Evolutionary conservation across 2,113 vertebrate genomes (phyloP), one percentile per base, ranked within the genome.

Genomic region (Fregata magnificens): DNA sequence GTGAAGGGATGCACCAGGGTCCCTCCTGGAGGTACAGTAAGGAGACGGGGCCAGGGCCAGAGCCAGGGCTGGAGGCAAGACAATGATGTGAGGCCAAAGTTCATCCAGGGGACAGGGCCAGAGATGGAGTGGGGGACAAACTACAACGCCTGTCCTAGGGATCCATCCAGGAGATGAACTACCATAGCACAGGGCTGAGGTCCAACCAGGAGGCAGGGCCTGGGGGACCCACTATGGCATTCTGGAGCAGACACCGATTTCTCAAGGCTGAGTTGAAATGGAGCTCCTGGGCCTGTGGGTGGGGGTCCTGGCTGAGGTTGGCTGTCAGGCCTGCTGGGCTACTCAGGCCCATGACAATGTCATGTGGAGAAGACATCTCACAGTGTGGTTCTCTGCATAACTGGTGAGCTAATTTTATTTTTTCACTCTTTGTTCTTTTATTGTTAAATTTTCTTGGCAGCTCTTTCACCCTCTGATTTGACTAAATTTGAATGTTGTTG

Each of bases 401-500:
- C 49, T 65, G 28, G 31, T 44, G 31, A 79, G 66, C 5, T 90
- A 81, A 55, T 81, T 73, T 67, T 52, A 26, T 66, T 78, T 69
- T 67, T 58, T 69, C 10, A 2, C 61, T 69, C 49, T 78, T 61
- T 73, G 14, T 74, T 93, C 26, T 83, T 88, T 86, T 36, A 24
- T 73, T 44, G 34, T 80, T 34, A 12, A 61, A 47, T 96, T 94
- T 93, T 78, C 63, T 92, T 91, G 87, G 72, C 93, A 94, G 45
- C 59, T 86, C 69, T 93, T 91, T 84, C 72, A 84, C 81, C 91
- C 70, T 80, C 58, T 49, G 47, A 85, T 88, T 65, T 69, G 74
- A 76, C 38, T 94, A 71, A 80, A 86, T 95, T 86, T 96, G 50
- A 89, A 86, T 84, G 59, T 83, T 92, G 82, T 91, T 96, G 63